Evolutionary conservation across 2,113 vertebrate species (phyloP).

Genomic region (Alexandromys fortis): DNA sequence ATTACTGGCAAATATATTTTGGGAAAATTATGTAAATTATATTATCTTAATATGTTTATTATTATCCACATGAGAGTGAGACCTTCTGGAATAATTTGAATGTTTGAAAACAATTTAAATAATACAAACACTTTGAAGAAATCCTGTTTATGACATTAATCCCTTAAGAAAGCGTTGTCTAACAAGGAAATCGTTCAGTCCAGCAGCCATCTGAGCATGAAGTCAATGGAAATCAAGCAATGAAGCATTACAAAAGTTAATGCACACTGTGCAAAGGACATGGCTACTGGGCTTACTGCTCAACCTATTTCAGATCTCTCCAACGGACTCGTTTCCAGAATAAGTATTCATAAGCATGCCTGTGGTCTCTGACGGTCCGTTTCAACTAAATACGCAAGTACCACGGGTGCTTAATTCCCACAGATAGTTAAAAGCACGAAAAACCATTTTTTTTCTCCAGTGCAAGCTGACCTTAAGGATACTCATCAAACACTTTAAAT

Average conservation of each 20-base stretch:
- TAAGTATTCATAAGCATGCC: not conserved
- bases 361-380: not conserved
- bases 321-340: not conserved
- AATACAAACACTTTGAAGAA: conserved; percentile 23
- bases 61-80: not conserved
- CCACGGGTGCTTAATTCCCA: not conserved
- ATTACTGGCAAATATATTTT: not conserved
- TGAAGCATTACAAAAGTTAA: not conserved
- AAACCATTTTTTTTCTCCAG: not conserved
- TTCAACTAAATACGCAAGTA: not conserved
- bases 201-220: not conserved
- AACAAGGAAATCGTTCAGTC: not conserved
- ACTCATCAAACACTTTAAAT: not conserved
- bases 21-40: not conserved
- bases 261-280: not conserved
- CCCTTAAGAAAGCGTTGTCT: not conserved
- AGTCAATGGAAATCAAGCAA: conserved; percentile 28
- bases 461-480: not conserved
- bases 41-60: not conserved
- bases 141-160: conserved; percentile 6
- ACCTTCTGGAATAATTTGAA: conserved; percentile 31
- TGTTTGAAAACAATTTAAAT: not conserved
- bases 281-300: not conserved
- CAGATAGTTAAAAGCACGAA: conserved; percentile 17
- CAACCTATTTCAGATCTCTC: not conserved